Conservation (phyloP, 2,888 invertebrate species). For the Sthenelais limicola region DNA sequence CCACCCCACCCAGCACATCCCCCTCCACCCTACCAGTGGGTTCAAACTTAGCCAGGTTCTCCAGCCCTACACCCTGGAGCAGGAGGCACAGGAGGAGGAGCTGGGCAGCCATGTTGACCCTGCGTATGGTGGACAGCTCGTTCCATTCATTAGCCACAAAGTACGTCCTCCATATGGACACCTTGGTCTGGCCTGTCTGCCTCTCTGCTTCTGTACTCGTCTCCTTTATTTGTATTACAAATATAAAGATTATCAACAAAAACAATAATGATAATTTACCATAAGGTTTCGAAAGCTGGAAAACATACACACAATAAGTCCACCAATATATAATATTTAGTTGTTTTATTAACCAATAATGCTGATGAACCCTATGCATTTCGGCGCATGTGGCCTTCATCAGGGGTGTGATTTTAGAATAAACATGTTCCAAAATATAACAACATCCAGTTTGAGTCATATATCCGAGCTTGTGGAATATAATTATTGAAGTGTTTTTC, state of each 20-base stretch:
- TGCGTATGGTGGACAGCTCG: slow-evolving; percentile 79
- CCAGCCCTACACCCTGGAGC: slow-evolving; percentile 74
- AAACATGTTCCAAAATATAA: no score
- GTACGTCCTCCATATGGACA: slow-evolving; percentile 81
- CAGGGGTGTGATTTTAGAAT: no score
- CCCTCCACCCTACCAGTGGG: not conserved
- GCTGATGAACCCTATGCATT: no score
- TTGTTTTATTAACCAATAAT: no score
- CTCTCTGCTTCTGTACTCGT: not conserved
- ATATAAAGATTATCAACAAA: no score
- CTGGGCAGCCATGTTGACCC: slow-evolving; percentile 73
- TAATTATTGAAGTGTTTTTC: no score
- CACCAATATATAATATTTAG: no score
- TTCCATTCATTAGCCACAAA: slow-evolving; percentile 86
- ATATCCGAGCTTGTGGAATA: no score
- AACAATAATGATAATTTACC: not conserved
- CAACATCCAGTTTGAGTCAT: no score
- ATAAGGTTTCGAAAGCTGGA: not conserved
- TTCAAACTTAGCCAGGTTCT: slow-evolving; percentile 43
- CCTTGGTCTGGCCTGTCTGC: slow-evolving; percentile 49
- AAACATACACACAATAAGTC: no score
- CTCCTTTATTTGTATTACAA: no score
- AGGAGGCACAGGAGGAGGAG: slow-evolving; percentile 76
- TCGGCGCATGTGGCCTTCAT: no score
- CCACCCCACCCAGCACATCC: not conserved